Evolutionary conservation across 1,140 invertebrate species (phyloP).

Genomic region (Cotesia glomerata): DNA sequence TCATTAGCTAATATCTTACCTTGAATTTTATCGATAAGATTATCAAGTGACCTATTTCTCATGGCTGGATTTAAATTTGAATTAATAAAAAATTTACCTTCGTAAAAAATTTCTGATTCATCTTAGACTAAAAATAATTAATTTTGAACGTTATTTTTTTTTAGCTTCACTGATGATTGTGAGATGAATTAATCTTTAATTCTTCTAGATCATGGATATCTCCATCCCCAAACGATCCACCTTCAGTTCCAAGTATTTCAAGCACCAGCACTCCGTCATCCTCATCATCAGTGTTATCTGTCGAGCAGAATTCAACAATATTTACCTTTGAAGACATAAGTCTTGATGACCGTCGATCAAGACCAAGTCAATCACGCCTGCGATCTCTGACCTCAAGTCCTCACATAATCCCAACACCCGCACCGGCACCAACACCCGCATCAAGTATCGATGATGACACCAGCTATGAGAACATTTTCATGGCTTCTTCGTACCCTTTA

Average conservation of each 20-base stretch:
- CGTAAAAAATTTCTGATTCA: neutral
- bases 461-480: conserved; percentile 53
- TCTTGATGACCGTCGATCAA: conserved; percentile 38
- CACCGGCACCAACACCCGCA: conserved; percentile 20
- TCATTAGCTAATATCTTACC: too few species aligned
- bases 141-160: neutral
- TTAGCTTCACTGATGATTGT: too few species aligned
- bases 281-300: neutral
- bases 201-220: conserved; percentile 11
- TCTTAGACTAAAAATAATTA: neutral
- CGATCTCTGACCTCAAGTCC: conserved; percentile 33
- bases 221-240: neutral
- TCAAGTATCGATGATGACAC: conserved; percentile 37
- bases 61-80: too few species aligned
- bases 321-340: conserved; percentile 51
- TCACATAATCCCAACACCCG: conserved; percentile 29
- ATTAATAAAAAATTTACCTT: too few species aligned
- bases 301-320: conserved; percentile 36
- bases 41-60: too few species aligned
- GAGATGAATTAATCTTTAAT: neutral
- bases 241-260: neutral
- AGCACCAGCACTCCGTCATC: neutral
- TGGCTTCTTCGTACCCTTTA: conserved; percentile 44
- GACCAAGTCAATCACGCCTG: conserved; percentile 28
- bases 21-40: too few species aligned